Percentiles rank a stretch among this genome's conserved stretches.
phyloP scores from a whole-genome alignment of 2,797 vertebrate species.

The Labeo calbasu region DNA sequence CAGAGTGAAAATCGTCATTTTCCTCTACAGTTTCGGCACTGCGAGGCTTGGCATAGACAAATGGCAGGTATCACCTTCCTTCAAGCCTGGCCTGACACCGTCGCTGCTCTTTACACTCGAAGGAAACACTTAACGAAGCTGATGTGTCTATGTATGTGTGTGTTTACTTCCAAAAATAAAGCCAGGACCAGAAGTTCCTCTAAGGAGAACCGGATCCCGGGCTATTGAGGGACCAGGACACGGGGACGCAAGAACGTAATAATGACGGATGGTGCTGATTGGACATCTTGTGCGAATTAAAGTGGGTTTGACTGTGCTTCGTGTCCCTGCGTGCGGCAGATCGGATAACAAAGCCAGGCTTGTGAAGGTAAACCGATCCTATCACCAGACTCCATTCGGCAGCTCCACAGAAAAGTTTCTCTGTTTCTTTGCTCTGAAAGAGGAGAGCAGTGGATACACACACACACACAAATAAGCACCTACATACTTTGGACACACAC shows the following conservation, averaged over 20 bases:
- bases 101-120: conserved; percentile 59
- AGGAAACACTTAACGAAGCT: conserved; percentile 65
- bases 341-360: conserved; percentile 75
- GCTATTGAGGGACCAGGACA: conserved; percentile 57
- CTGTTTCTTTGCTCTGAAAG: conserved; percentile 65
- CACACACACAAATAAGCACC: conserved; percentile 35
- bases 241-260: conserved; percentile 62
- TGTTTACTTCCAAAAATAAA: conserved; percentile 58
- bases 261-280: conserved; percentile 70
- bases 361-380: conserved; percentile 73
- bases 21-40: conserved; percentile 3
- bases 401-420: conserved; percentile 58
- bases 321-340: conserved; percentile 70
- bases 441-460: conserved; percentile 63
- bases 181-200: conserved; percentile 47
- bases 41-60: conserved; percentile 36
- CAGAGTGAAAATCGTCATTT: conserved; percentile 22
- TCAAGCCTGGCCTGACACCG: conserved; percentile 14
- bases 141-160: conserved; percentile 48
- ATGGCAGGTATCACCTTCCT: conserved; percentile 64
- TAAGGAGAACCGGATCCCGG: conserved; percentile 49
- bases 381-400: conserved; percentile 64
- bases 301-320: conserved; percentile 71
- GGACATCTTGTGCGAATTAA: conserved; percentile 79
- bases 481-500: conserved; percentile 40